These are phyloP conservation scores for Drosophila pegasa DNA, from an alignment of 2,888 invertebrate species.

Conservation along the genomic window DNA sequence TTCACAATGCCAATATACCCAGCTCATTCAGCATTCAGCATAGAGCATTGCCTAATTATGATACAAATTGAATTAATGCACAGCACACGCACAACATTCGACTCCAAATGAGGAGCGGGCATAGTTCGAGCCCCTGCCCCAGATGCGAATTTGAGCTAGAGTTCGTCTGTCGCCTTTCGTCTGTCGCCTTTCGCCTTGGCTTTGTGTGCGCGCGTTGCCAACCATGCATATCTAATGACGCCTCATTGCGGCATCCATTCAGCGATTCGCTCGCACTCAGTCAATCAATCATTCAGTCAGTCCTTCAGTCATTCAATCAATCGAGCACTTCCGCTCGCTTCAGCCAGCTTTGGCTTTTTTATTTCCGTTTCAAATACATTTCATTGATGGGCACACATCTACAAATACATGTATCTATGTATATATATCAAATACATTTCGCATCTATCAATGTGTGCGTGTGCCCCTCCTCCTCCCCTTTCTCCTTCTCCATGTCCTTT, in stretches of 20 bases:
- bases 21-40: not conserved
- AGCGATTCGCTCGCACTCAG: slow-evolving; percentile 1
- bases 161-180: not conserved
- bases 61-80: slow-evolving; percentile 72
- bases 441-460: slow-evolving; percentile 23
- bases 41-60: slow-evolving; percentile 62
- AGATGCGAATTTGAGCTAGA: slow-evolving; percentile 23
- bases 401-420: slow-evolving; percentile 21
- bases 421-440: slow-evolving; percentile 22
- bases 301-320: slow-evolving; percentile 61
- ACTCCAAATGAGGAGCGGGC: slow-evolving; percentile 10
- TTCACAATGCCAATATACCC: not conserved
- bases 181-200: slow-evolving; percentile 13
- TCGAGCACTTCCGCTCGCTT: slow-evolving; percentile 65
- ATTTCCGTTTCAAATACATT: slow-evolving; percentile 77
- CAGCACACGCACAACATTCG: slow-evolving; percentile 26
- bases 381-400: slow-evolving; percentile 51
- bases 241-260: slow-evolving; percentile 63
- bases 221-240: slow-evolving; percentile 75
- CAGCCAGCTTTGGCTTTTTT: slow-evolving; percentile 55
- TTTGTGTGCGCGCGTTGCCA: slow-evolving; percentile 29
- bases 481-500: slow-evolving; percentile 29
- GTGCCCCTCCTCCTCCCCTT: slow-evolving; percentile 7
- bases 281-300: slow-evolving; percentile 36
- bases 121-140: slow-evolving; percentile 10